Percentiles rank a stretch among this genome's conserved stretches.
These are phyloP conservation scores for Lysandra coridon DNA, from an alignment of 2,888 invertebrate genomes.

Conservation along the genomic window DNA sequence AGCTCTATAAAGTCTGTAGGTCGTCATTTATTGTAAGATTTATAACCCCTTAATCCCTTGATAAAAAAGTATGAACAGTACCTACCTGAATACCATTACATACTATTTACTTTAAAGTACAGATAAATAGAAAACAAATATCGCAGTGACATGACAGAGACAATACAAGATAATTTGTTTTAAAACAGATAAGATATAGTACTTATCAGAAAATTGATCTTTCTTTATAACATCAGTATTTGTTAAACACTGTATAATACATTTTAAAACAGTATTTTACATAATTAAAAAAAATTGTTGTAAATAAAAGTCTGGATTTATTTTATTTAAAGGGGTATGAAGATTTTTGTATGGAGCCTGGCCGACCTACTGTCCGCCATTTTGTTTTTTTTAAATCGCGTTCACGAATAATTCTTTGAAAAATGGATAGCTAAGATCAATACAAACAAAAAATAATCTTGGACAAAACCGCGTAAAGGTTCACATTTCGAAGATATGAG, in stretches of 20 bases:
- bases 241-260: background rate
- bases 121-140: background rate
- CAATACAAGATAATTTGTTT: background rate
- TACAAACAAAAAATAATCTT: no score
- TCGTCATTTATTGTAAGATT: background rate
- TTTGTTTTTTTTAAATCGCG: no score
- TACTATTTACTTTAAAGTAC: background rate
- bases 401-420: no score
- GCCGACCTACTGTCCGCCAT: no score
- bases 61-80: background rate
- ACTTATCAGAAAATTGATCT: background rate
- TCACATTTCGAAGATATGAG: no score
- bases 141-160: background rate
- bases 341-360: no score
- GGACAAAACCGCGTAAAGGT: no score
- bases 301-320: background rate
- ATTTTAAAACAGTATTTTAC: background rate
- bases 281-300: no score
- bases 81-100: background rate
- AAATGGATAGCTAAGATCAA: no score
- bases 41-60: background rate
- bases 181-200: background rate
- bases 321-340: background rate
- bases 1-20: background rate
- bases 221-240: background rate